Evolutionary conservation across 2,888 invertebrate genomes (phyloP), one percentile per base, ranked within the genome.

Genomic region (Ypsolopha scabrella): DNA sequence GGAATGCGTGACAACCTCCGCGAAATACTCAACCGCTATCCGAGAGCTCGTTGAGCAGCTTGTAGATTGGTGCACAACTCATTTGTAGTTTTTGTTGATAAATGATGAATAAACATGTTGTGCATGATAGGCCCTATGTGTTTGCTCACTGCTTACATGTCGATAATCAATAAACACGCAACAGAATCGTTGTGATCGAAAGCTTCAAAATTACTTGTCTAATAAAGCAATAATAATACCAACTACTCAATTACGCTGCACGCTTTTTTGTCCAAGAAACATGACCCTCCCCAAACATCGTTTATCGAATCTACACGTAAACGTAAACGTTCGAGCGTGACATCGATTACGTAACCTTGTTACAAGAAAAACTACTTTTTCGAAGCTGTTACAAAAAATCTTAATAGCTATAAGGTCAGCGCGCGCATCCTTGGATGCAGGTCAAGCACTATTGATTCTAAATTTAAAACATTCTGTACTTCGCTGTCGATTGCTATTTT

Each of bases 331-430:
- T 43, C 43, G n/a, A 47, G 47, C 47, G 47, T 47, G 47, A 47
- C 14, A 36, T 37, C 37, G 47, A 43, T 43, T 47, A 37, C 47
- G 13, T 36, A 47, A 47, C 47, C 47, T 47, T 47, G 47, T 37
- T 47, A 37, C 4, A 0, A 34, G 6, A 36, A 47, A 36, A 37
- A 47, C 47, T 36, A 7, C 6, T 13, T 43, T 43, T 11, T 13
- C 7, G 14, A 6, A 43, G 47, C 47, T 24, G 8, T 47, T 47
- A 13, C 36, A 11, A 37, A 47, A 35, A 36, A 14, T 36, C n/a
- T 9, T 14, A 11, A 47, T 35, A 38, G 36, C 47, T 47, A 3
- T 24, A 14, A 47, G 47, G 47, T 37, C 47, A 36, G 13, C 11
- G 47, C 37, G 47, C 14, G 47, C n/a, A 38, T 47, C 47, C 47